phyloP scores from a whole-genome alignment of 2,113 vertebrate species.

The Garra rufa region DNA sequence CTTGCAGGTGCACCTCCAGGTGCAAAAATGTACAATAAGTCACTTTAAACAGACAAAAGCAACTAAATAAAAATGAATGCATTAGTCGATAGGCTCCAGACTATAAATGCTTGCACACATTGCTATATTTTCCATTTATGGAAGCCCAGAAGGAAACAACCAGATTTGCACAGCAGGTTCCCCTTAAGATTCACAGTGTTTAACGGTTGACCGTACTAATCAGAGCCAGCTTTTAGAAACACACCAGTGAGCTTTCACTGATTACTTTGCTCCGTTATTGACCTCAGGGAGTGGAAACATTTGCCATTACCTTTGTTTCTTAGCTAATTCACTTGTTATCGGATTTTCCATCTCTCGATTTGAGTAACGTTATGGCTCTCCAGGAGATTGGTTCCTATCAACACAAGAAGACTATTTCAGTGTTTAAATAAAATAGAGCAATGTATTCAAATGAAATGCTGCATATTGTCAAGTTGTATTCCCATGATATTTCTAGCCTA shows the following conservation, averaged over 20 bases:
- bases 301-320: constrained; percentile 39
- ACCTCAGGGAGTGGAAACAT: constrained; percentile 43
- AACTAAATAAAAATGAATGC: neutral
- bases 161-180: constrained; percentile 14
- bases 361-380: constrained; percentile 9
- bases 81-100: neutral
- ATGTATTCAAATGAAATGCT: neutral
- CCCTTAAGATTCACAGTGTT: constrained; percentile 27
- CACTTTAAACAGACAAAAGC: neutral
- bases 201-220: constrained; percentile 39
- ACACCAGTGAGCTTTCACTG: constrained; percentile 35
- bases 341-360: constrained; percentile 45
- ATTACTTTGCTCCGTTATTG: constrained; percentile 45
- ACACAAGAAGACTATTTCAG: neutral
- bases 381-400: neutral
- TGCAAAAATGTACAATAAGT: neutral
- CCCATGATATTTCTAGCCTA: neutral
- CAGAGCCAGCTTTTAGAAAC: constrained; percentile 35
- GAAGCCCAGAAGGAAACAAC: neutral
- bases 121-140: constrained; percentile 13
- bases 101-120: neutral
- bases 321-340: constrained; percentile 33
- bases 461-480: neutral
- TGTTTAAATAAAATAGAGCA: neutral
- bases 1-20: neutral